Percentiles rank a stretch among this genome's conserved stretches.
Conservation (phyloP, 2,888 invertebrate species). For the Antitype chi region DNA sequence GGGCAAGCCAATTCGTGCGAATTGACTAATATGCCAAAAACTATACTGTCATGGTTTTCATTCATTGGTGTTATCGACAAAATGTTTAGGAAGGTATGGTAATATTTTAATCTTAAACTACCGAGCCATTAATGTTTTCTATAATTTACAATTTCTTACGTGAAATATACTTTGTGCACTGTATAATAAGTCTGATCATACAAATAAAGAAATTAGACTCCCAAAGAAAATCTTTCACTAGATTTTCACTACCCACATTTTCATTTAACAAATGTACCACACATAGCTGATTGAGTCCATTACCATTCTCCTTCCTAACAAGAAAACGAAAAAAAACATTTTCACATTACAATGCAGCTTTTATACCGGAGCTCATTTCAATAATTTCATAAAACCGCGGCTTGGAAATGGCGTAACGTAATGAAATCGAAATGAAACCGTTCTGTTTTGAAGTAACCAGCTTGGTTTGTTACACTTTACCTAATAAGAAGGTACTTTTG, state of each 20-base stretch:
- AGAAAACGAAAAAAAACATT: conserved; percentile 16
- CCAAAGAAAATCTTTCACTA: neutral
- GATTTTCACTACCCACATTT: neutral
- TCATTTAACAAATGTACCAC: conserved; percentile 14
- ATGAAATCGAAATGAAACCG: conserved; percentile 42
- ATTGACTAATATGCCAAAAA: neutral
- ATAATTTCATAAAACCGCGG: conserved; percentile 52
- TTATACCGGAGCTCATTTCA: conserved; percentile 40
- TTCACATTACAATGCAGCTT: conserved; percentile 60
- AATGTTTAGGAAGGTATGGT: neutral
- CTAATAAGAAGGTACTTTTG: conserved; percentile 47
- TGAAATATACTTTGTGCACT: neutral
- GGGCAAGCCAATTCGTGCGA: too few species aligned
- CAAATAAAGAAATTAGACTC: neutral
- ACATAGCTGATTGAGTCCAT: conserved; percentile 38
- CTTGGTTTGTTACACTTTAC: conserved; percentile 52
- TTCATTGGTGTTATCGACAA: neutral
- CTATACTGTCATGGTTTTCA: neutral
- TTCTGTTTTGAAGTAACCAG: conserved; percentile 29
- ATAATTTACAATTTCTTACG: neutral
- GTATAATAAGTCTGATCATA: neutral
- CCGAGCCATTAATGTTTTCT: neutral
- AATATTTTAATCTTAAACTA: neutral
- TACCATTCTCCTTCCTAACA: conserved; percentile 21
- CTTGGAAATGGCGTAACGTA: conserved; percentile 40